Base-by-base conservation (phyloP, 2,113 vertebrate species). In the Blennius ocellaris region DNA sequence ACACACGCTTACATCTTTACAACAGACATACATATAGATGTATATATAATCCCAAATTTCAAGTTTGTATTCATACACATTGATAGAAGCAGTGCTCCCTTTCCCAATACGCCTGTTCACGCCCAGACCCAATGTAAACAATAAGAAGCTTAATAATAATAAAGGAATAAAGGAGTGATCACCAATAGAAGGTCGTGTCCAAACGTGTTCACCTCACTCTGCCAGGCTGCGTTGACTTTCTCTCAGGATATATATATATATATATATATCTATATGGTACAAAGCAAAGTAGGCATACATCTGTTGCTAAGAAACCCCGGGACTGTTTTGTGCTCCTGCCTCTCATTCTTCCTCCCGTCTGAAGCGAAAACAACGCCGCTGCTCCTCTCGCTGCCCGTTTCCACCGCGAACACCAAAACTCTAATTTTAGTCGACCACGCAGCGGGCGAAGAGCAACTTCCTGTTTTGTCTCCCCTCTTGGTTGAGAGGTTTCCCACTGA, bases 271-370 rank as follows among this genome's bases (percentile, higher is more conserved):
- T 76, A 75, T 76, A 82, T 67, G 56, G 50, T 55, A 79, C 58
- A 56, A 67, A 84, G 63, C 58, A 56, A 67, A 84, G 63, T 47
- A 76, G 78, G 75, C 77, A 56, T 76, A 59, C 85, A 89, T 81
- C 85, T 75, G 89, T 92, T 91, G 89, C 91, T 90, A 91, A 91
- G 91, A 84, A 78, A 92, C 89, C 36, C 71, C 47, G 69, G 78
- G 12, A 51, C 82, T 82, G 69, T 78, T 63, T 75, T 54, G 17
- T 52, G 69, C 51, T 66, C 38, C 21, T 62, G 61, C 41, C 60
- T 71, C 39, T 50, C 7, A 6, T 45, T 69, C 37, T 52, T 74
- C 39, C 62, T 47, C 67, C 56, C 4, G 10, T 54, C 61, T 48
- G 11, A 66, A 73, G 56, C 49, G 17, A 58, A 69, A 60, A 48